Conservation (phyloP, 1,140 invertebrate species). For the Agraylea sexmaculata region DNA sequence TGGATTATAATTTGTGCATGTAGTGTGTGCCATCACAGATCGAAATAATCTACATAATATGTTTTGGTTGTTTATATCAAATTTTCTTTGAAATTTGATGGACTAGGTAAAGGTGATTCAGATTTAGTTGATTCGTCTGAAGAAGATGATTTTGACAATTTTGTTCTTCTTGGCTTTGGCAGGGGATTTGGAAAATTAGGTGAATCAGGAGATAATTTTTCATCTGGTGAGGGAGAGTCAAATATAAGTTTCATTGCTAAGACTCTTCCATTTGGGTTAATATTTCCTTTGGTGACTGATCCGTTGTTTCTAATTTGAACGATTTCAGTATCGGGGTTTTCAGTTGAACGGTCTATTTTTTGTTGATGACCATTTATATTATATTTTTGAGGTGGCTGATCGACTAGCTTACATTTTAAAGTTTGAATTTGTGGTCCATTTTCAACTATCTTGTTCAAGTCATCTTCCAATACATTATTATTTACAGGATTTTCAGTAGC, state of each 20-base stretch:
- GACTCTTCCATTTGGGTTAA: conserved; percentile 24
- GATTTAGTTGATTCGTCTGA: conserved; percentile 14
- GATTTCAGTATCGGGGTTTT: too few species aligned
- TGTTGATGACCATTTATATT: neutral
- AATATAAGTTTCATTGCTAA: conserved; percentile 35
- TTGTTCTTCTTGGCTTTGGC: conserved; percentile 38
- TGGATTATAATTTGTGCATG: too few species aligned
- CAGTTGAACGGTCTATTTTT: neutral
- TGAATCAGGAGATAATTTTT: conserved; percentile 2
- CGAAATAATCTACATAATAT: too few species aligned
- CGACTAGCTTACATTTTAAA: conserved; percentile 10
- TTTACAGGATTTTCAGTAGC: neutral
- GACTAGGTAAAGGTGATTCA: conserved; percentile 6
- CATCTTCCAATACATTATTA: neutral
- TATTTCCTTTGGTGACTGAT: conserved; percentile 2
- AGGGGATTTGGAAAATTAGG: conserved; percentile 35
- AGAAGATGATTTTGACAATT: conserved; percentile 26
- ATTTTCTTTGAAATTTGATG: too few species aligned
- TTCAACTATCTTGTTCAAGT: neutral
- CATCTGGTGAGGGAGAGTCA: conserved; percentile 25
- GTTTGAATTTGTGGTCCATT: conserved; percentile 2
- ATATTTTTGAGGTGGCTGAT: neutral
- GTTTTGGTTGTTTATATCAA: too few species aligned
- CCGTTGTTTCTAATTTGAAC: too few species aligned
- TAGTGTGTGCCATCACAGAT: too few species aligned